Percentiles rank a stretch among this genome's conserved stretches.
phyloP scores from a whole-genome alignment of 2,113 vertebrate genomes.

The Paramisgurnus dabryanus region DNA sequence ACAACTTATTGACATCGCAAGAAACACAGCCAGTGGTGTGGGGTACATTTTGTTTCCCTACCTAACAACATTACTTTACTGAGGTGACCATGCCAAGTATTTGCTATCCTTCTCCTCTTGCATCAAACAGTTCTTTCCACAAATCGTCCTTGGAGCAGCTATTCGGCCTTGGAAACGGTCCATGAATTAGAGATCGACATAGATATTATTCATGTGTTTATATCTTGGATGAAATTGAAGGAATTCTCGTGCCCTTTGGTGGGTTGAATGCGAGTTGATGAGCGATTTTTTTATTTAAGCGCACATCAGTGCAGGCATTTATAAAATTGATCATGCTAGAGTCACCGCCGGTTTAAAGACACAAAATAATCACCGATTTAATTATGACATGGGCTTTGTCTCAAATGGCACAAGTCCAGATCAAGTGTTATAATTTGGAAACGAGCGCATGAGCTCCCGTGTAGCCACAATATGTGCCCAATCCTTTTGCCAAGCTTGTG shows the following conservation, averaged over 20 bases:
- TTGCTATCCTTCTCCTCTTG: slow-evolving; percentile 8
- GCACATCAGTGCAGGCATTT: not conserved
- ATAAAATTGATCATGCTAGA: not conserved
- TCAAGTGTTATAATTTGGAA: slow-evolving; percentile 1
- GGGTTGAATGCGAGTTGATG: slow-evolving; percentile 10
- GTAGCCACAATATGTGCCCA: not conserved
- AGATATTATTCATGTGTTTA: slow-evolving; percentile 32
- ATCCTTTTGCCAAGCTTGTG: not conserved
- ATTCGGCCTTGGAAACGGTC: slow-evolving; percentile 4
- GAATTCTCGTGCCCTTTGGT: not conserved
- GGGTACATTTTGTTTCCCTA: slow-evolving; percentile 28
- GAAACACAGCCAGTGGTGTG: not conserved
- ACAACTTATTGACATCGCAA: slow-evolving; percentile 35
- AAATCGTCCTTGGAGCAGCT: slow-evolving; percentile 12
- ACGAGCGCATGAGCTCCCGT: not conserved
- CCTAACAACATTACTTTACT: slow-evolving; percentile 5
- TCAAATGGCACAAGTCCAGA: not conserved
- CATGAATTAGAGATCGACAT: slow-evolving; percentile 29
- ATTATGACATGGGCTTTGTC: not conserved
- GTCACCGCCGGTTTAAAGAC: not conserved
- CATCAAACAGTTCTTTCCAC: slow-evolving; percentile 18
- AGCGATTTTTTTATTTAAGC: not conserved
- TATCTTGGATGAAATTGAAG: slow-evolving; percentile 27
- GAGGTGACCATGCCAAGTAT: not conserved
- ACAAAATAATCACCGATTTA: not conserved